phyloP scores from a whole-genome alignment of 2,113 vertebrate species.

The Mixornis gularis region DNA sequence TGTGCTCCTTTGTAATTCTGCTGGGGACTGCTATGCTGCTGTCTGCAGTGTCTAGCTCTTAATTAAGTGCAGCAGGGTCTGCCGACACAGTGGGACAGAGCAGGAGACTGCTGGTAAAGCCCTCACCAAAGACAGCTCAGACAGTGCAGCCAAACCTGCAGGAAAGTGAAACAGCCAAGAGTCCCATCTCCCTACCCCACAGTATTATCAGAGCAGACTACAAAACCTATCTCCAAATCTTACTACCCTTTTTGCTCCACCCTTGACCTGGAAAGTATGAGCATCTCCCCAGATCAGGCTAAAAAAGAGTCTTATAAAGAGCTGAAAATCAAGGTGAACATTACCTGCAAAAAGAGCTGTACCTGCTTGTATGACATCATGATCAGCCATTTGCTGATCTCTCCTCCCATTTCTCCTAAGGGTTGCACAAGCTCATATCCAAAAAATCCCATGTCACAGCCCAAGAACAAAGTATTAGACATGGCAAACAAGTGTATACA shows the following conservation, averaged over 20 bases:
- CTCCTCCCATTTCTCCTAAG: background rate
- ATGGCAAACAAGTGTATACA: background rate
- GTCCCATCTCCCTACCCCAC: background rate
- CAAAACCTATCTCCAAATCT: background rate
- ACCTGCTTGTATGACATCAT: background rate
- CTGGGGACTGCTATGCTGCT: background rate
- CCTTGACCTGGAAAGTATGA: background rate
- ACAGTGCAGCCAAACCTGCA: background rate
- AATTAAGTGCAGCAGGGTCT: background rate
- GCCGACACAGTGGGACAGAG: background rate
- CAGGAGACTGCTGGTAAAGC: background rate
- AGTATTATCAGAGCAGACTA: background rate
- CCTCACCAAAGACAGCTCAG: background rate
- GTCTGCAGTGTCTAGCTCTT: background rate
- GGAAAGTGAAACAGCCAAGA: background rate
- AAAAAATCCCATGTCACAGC: background rate
- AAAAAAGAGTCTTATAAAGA: background rate
- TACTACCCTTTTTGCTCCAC: background rate
- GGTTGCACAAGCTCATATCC: background rate
- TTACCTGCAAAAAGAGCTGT: background rate
- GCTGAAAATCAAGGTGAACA: background rate
- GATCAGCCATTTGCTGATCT: background rate
- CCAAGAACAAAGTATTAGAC: background rate
- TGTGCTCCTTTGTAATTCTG: conserved; percentile 11
- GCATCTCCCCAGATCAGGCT: background rate